A percentile compares a stretch with the other conserved stretches of the same genome.
phyloP scores from a whole-genome alignment of 2,888 invertebrate genomes.

The Lithophane socia region DNA sequence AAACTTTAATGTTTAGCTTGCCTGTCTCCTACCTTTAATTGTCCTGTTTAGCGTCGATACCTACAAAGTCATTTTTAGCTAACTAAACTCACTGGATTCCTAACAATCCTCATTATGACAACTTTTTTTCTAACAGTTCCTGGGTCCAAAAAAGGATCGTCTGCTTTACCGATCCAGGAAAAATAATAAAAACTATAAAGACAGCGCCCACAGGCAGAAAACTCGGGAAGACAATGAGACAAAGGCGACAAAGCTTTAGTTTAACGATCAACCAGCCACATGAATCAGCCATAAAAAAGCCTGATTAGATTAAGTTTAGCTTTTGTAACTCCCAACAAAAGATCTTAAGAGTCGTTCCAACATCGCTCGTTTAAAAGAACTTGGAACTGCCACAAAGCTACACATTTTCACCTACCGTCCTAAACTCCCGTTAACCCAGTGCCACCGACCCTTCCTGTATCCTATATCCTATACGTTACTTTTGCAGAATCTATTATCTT shows the following conservation, averaged over 20 bases:
- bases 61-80: not conserved
- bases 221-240: not conserved
- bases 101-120: too few species aligned
- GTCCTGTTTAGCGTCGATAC: not conserved
- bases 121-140: not conserved
- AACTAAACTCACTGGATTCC: not conserved
- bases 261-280: not conserved
- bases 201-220: not conserved
- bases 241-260: not conserved
- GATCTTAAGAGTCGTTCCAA: too few species aligned
- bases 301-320: too few species aligned
- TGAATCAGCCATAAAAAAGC: too few species aligned
- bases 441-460: conserved; percentile 74
- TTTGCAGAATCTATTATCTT: conserved; percentile 83
- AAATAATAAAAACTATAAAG: not conserved
- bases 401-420: not conserved
- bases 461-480: conserved; percentile 73
- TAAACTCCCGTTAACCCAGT: conserved; percentile 54
- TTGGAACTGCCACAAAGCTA: not conserved
- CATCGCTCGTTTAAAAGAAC: too few species aligned
- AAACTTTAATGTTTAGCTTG: not conserved
- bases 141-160: not conserved
- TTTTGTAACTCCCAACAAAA: not conserved
- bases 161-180: not conserved
- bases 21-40: too few species aligned